Evolutionary conservation across 2,113 vertebrate species (phyloP).

Genomic region (Brienomyrus longianalis): DNA sequence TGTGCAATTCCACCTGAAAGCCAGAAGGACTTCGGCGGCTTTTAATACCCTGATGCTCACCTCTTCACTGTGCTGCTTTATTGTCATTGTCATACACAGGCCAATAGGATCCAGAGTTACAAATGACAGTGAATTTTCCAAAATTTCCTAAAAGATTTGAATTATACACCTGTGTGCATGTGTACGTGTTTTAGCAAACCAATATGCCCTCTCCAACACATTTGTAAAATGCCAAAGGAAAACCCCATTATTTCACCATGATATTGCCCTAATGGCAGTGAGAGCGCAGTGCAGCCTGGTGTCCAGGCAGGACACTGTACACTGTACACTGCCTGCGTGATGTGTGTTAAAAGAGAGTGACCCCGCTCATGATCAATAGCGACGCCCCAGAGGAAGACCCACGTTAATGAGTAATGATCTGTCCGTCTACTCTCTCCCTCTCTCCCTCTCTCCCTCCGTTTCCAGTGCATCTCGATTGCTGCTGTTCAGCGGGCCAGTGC

Average conservation of each 20-base stretch:
- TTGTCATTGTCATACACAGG: background rate
- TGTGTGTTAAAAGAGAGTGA: background rate
- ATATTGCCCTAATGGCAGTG: background rate
- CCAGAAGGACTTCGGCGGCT: background rate
- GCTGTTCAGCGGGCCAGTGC: background rate
- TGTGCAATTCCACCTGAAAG: constrained; percentile 10
- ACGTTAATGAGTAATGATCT: background rate
- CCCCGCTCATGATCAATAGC: background rate
- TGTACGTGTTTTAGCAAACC: background rate
- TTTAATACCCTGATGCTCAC: background rate
- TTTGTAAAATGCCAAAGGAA: background rate
- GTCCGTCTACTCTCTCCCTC: background rate
- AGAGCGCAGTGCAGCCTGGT: background rate
- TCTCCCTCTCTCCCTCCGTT: background rate
- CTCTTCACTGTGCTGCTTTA: background rate
- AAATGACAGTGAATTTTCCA: background rate
- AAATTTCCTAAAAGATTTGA: background rate
- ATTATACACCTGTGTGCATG: background rate
- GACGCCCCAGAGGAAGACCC: background rate
- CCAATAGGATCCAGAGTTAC: background rate
- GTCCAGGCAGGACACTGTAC: background rate
- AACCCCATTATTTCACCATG: background rate
- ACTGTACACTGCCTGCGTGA: background rate
- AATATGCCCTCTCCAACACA: background rate
- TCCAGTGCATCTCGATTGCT: background rate